Conservation (phyloP, 2,888 invertebrate species). For the Noctua comes region DNA sequence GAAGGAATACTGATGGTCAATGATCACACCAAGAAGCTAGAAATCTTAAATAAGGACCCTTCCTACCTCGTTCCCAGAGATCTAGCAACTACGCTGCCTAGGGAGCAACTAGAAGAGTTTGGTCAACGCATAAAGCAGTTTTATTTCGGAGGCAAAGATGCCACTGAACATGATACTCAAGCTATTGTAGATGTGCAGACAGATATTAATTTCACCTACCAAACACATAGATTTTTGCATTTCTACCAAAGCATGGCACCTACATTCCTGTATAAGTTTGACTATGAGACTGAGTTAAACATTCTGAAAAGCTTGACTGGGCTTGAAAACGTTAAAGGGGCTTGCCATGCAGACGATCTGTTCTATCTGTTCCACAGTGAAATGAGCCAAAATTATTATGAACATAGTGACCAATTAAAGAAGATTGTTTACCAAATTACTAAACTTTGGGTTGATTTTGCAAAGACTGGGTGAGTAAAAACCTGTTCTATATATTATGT, state of each 20-base stretch:
- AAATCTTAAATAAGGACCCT: slow-evolving; percentile 71
- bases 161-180: slow-evolving; percentile 66
- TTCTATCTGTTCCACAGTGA: slow-evolving; percentile 84
- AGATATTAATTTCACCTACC: slow-evolving; percentile 75
- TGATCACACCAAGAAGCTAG: slow-evolving; percentile 68
- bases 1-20: slow-evolving; percentile 76
- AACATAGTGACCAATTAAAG: slow-evolving; percentile 72
- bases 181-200: slow-evolving; percentile 72
- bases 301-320: slow-evolving; percentile 72
- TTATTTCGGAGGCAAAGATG: slow-evolving; percentile 73
- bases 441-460: slow-evolving; percentile 86
- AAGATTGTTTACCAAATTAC: slow-evolving; percentile 80
- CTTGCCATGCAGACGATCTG: slow-evolving; percentile 87
- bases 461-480: slow-evolving; percentile 81
- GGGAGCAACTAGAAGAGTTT: slow-evolving; percentile 70
- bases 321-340: slow-evolving; percentile 74
- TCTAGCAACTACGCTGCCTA: slow-evolving; percentile 68
- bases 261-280: slow-evolving; percentile 78
- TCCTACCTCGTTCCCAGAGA: slow-evolving; percentile 76
- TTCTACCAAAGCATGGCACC: slow-evolving; percentile 70
- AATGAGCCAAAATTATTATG: slow-evolving; percentile 77
- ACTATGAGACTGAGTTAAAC: slow-evolving; percentile 79
- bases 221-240: slow-evolving; percentile 75
- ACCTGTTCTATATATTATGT: not conserved
- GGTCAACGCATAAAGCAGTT: slow-evolving; percentile 74